A percentile compares a stretch with the other conserved stretches of the same genome.
These are phyloP conservation scores for Thera obeliscata DNA, from an alignment of 2,888 invertebrate species.

Conservation along the genomic window DNA sequence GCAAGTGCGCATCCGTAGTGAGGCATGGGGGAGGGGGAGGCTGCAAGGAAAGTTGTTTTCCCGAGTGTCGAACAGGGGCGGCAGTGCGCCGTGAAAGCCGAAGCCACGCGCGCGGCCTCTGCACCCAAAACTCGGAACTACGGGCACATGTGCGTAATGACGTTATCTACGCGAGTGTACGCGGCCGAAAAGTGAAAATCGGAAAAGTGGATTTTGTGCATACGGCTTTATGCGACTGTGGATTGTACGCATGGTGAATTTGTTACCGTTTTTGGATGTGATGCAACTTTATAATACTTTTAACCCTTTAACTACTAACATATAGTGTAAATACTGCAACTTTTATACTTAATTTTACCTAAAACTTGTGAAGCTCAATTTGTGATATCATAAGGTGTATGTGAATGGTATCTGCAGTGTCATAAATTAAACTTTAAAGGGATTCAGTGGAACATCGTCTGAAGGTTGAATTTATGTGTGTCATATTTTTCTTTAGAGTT, in stretches of 20 bases:
- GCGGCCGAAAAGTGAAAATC: slow-evolving; percentile 39
- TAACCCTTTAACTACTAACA: slow-evolving; percentile 12
- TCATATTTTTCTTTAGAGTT: slow-evolving; percentile 73
- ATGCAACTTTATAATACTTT: slow-evolving; percentile 27
- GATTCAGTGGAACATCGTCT: slow-evolving; percentile 70
- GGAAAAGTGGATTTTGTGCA: slow-evolving; percentile 40
- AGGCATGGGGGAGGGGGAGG: slow-evolving; percentile 63
- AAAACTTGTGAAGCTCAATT: not conserved
- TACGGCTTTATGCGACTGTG: slow-evolving; percentile 28
- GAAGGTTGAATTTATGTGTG: slow-evolving; percentile 71
- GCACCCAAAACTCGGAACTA: slow-evolving; percentile 21
- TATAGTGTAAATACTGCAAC: not conserved
- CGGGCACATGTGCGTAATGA: slow-evolving; percentile 33
- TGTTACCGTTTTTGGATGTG: slow-evolving; percentile 18
- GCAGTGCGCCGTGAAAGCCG: slow-evolving; percentile 73
- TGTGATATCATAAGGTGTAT: slow-evolving; percentile 19
- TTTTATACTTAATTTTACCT: slow-evolving; percentile 17
- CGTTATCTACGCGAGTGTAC: slow-evolving; percentile 42
- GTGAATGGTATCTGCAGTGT: slow-evolving; percentile 42
- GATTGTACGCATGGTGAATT: slow-evolving; percentile 30
- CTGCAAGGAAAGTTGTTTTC: slow-evolving; percentile 72
- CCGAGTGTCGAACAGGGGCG: slow-evolving; percentile 52
- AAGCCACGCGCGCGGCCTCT: slow-evolving; percentile 50
- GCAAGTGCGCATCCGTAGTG: slow-evolving; percentile 72
- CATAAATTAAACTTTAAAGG: slow-evolving; percentile 58